Evolutionary conservation across 1,140 invertebrate species (phyloP), one percentile per base, ranked within the genome.

Genomic region (Piezodorus guildinii): DNA sequence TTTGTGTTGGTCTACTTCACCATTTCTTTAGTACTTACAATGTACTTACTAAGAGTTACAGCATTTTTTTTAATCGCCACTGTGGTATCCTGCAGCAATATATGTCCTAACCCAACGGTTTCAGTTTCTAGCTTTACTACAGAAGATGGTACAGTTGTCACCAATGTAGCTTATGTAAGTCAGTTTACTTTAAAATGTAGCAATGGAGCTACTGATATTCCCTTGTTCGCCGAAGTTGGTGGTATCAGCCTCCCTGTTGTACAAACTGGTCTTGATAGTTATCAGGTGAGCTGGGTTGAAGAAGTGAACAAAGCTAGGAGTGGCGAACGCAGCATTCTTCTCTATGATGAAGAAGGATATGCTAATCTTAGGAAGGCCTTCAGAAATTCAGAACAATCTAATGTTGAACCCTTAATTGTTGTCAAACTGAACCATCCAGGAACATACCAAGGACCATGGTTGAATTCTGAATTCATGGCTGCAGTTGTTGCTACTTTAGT

Each of bases 311-410:
- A 86, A 69, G 84, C 90, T 0, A 80, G 80, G 49, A 85, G 87
- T 62, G 93, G 92, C 43, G 83, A 85, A 56, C 86, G 91, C 68
- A 77, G 80, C 59, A 80, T 96, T n/a, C 84, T 85, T 67, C 76
- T 97, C 3, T 91, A 87, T 71, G 90, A 95, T 72, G 93, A 96
- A 77, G 92, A 96, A 73, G 89, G 90, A 65, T 95, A 88, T 75
- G 83, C 88, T 17, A 83, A 84, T 46, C 77, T 95, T 10, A 81
- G 86, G 19, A 90, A 90, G 72, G 86, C 87, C 30, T 75, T 85
- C 63, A 80, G 87, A 62, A 82, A 82, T 68, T 81, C 81, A 51
- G 84, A 85, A 71, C 83, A 87, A 71, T 77, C 79, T 54, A 77
- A 79, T 19, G 83, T 94, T 9, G 83, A 86, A 67, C 84, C 90